These are phyloP conservation scores for Cheiracanthium punctorium DNA, from an alignment of 2,888 invertebrate species.

Conservation along the genomic window DNA sequence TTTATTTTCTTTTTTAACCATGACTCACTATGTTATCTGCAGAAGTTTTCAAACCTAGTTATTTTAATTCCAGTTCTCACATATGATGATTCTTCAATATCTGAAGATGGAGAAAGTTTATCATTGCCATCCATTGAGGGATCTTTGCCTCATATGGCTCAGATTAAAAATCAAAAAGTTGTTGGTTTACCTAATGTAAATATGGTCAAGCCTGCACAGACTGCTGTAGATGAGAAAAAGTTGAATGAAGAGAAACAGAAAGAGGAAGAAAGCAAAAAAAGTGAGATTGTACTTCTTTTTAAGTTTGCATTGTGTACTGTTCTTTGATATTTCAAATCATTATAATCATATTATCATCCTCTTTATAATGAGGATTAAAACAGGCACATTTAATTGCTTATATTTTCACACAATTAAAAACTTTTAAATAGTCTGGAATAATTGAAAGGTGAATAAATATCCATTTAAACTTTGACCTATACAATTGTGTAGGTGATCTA, in stretches of 20 bases:
- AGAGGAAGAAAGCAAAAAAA: slow-evolving; percentile 83
- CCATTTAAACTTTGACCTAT: no score
- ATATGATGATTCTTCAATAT: slow-evolving; percentile 95
- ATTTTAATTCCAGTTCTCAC: slow-evolving; percentile 94
- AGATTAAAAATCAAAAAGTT: slow-evolving; percentile 53
- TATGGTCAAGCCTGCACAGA: slow-evolving; percentile 61
- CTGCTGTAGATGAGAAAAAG: slow-evolving; percentile 75
- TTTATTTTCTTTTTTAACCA: no score
- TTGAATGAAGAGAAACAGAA: slow-evolving; percentile 81
- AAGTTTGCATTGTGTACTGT: background rate
- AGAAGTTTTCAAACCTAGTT: no score
- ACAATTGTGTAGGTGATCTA: no score
- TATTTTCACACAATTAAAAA: no score
- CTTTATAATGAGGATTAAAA: no score
- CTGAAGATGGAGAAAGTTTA: slow-evolving; percentile 95
- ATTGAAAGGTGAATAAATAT: no score
- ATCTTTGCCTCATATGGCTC: slow-evolving; percentile 45
- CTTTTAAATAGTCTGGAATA: no score
- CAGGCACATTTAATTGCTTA: no score
- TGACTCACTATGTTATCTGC: no score
- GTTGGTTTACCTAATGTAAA: slow-evolving; percentile 62
- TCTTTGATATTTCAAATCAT: background rate
- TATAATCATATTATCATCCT: no score
- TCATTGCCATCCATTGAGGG: slow-evolving; percentile 79
- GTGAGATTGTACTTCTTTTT: slow-evolving; percentile 77